Base-by-base conservation (phyloP, 2,888 invertebrate genomes). In the Microdon myrmicae region DNA sequence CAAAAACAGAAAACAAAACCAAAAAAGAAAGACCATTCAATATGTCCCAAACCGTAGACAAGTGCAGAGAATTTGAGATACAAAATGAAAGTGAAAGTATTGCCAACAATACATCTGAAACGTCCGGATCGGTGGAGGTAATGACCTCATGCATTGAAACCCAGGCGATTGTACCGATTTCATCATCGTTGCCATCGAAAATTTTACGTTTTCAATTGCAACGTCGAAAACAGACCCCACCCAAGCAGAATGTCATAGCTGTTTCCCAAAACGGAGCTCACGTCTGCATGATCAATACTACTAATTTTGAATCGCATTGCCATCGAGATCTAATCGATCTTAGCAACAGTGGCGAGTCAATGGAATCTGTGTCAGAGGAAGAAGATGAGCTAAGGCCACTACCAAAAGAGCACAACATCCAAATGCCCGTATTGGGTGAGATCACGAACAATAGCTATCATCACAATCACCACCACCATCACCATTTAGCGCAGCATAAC, bases 321-420 rank as follows among this genome's bases (percentile, higher is more conserved):
- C 67, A 67, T 13, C 44, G 44, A 29, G 41, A 68, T 47, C 34
- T 64, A 1, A 64, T 64, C 37, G 64, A 64, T 53, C 23, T 64
- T 16, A 51, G 64, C 12, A 58, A 64, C 8, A 75, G 76, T 9
- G 74, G 72, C 1, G 74, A 75, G 16, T 75, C 76, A 0, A 75
- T 73, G 55, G 77, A 77, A 34, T 78, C 79, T 0, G 67, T 70
- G 25, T 67, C 68, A 4, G 80, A 79, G 54, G 79, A 78, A 55
- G 78, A 79, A 29, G 79, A 80, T 61, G 78, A 80, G 37, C 68
- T 80, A 8, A 78, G 79, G 45, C 80, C 80, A 2, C 67, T 80
- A 53, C 67, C 61, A 5, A 56, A 64, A 29, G 58, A 68, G 29
- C 56, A 58, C 5, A 41, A 56, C 22, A 28, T 35, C 9, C 56